phyloP scores from a whole-genome alignment of 2,888 invertebrate species.

The Spilosoma lubricipeda region DNA sequence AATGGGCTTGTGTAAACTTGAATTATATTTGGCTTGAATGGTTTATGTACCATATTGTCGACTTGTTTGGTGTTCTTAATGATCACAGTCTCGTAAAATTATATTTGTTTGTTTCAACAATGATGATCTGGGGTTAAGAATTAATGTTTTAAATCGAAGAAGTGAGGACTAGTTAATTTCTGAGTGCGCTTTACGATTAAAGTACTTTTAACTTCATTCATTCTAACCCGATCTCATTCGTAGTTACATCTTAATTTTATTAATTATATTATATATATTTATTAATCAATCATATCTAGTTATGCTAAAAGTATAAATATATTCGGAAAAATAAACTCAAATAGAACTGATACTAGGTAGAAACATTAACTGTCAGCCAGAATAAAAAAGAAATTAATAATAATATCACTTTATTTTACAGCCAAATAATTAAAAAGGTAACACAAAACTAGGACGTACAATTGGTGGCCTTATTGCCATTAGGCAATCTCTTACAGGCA shows the following conservation, averaged over 20 bases:
- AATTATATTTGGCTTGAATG: constrained; percentile 3
- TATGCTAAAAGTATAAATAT: too few relatives aligned
- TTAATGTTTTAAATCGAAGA: background rate
- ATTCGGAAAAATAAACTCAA: too few relatives aligned
- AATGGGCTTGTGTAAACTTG: constrained; percentile 13
- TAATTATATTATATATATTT: background rate
- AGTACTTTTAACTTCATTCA: background rate
- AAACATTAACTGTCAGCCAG: too few relatives aligned
- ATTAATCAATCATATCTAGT: too few relatives aligned
- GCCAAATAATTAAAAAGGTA: too few relatives aligned
- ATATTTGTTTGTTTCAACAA: background rate
- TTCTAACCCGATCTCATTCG: background rate
- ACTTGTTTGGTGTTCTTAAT: background rate
- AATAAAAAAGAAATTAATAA: too few relatives aligned
- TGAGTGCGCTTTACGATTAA: background rate
- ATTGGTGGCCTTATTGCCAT: too few relatives aligned
- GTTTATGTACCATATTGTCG: background rate
- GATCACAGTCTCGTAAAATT: background rate
- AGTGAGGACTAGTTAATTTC: background rate
- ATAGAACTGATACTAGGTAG: too few relatives aligned
- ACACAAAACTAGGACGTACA: too few relatives aligned
- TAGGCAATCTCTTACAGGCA: too few relatives aligned
- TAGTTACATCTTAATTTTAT: background rate
- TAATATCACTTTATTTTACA: too few relatives aligned
- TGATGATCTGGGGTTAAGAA: background rate